Evolutionary conservation across 53 echinoderm and acorn worm genomes (phyloP), one percentile per base, ranked within the genome.

Genomic region (Astropecten irregularis): DNA sequence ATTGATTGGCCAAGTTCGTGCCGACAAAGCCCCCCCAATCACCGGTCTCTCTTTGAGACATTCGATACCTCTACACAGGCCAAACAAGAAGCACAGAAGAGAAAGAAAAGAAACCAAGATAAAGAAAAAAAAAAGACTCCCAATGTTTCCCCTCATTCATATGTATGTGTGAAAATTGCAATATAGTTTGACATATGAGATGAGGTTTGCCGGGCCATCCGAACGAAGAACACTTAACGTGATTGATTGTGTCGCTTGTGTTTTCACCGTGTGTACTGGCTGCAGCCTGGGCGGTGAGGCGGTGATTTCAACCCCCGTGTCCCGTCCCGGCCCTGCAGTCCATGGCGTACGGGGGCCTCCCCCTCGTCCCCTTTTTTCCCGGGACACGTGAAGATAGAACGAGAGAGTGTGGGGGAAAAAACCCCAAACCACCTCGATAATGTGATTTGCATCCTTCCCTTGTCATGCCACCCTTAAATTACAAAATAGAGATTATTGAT

Each of bases 81-180:
- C 18, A 6, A 13, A 14, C 4, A 9, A n/a, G n/a, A n/a, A n/a
- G n/a, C n/a, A n/a, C n/a, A n/a, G n/a, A n/a, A n/a, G n/a, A n/a
- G n/a, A n/a, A n/a, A n/a, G n/a, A n/a, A n/a, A n/a, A n/a, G n/a
- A n/a, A n/a, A n/a, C n/a, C n/a, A n/a, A n/a, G n/a, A 11, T 42
- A 11, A 25, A 30, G 47, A 25, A 33, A 65, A 85, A 85, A 85
- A 70, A 44, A 38, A n/a, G n/a, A n/a, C n/a, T n/a, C 34, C 76
- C 86, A 63, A 51, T 71, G 86, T 68, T 70, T 54, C 74, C n/a
- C 54, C 86, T 85, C 86, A 85, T 85, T 85, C 86, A 85, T 85
- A 85, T 85, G 76, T 85, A 74, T 85, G 86, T 52, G 65, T 65
- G 86, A 85, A 85, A 85, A 85, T 85, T 85, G 86, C 86, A 85